Evolutionary conservation across 2,797 vertebrate genomes (phyloP).

Genomic region (Jordanella pulchra): DNA sequence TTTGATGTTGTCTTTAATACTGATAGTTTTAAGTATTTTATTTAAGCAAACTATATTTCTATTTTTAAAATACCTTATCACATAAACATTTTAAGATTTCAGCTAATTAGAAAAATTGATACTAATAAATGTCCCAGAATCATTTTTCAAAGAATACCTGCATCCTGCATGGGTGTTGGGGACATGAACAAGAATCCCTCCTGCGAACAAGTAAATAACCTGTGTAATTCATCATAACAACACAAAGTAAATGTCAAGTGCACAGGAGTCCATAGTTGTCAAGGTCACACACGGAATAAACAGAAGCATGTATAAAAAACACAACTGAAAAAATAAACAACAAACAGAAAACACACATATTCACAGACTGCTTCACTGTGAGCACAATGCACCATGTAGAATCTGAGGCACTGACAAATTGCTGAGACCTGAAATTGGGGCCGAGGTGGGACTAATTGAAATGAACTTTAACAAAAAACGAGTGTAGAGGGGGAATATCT

Average conservation of each 20-base stretch:
- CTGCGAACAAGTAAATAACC: constrained; percentile 69
- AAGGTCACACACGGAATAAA: constrained; percentile 72
- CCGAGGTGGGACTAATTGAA: constrained; percentile 89
- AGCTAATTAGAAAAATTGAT: constrained; percentile 7
- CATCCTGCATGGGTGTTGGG: constrained; percentile 48
- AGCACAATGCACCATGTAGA: constrained; percentile 59
- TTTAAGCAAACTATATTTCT: neutral
- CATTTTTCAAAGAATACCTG: constrained; percentile 57
- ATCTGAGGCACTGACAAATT: constrained; percentile 82
- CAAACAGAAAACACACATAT: constrained; percentile 44
- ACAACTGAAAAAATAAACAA: constrained; percentile 31
- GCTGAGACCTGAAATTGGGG: constrained; percentile 77
- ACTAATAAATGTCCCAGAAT: constrained; percentile 42
- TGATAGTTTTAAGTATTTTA: neutral
- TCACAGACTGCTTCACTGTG: constrained; percentile 45
- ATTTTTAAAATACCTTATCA: no score
- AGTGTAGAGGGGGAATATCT: constrained; percentile 72
- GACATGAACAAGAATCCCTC: constrained; percentile 64
- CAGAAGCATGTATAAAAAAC: constrained; percentile 47
- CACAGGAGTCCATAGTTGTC: constrained; percentile 67
- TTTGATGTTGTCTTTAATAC: neutral
- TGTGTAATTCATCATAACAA: constrained; percentile 74
- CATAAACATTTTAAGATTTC: neutral
- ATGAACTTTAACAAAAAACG: constrained; percentile 86
- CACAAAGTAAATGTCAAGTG: constrained; percentile 81